Base-by-base conservation (phyloP, 1,140 invertebrate genomes). In the Bursaphelenchus mucronatus region DNA sequence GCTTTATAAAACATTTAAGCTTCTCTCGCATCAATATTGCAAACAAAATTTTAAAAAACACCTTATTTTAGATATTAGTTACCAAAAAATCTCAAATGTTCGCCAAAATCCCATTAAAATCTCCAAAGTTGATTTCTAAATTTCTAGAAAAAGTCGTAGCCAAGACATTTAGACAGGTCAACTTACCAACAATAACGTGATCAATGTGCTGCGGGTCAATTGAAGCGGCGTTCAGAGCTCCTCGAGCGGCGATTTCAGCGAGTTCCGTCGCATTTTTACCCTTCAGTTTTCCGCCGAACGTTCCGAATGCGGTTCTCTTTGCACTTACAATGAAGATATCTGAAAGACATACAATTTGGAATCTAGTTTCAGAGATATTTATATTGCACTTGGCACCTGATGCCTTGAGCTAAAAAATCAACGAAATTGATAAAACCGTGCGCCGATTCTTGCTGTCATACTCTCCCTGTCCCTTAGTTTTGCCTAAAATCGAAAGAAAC, bases 241-340 rank as follows among this genome's bases (percentile, higher is more conserved):
- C 90, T 74, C 88, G 88, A 0, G 88, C 85, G 0, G 93, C 92
- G 21, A 88, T 82, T 53, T 81, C 82, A 50, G 80, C 83, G 45
- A 99, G 84, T 63, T 96, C 91, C 0, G 90, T 90, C 17, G 88
- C 86, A 53, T 87, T 88, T 43, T 88, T 87, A 75, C 91, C 89
- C n/a, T 88, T 87, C 73, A 97, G 87, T 76, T 89, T 88, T 9
- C 94, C 94, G 41, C 94, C 94, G 84, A 90, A 95, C 15, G 93
- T 89, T 49, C 95, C 95, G 86, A 97, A 97, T n/a, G 95, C 90
- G 13, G 94, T 97, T 58, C 95, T 86, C 82, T 97, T 97, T 8
- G 94, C 93, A 76, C 89, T 91, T 55, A 97, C 90, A 84, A 98
- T 91, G 82, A 92, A 97, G 69, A 97, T 65, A 41, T 63, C 71